Evolutionary conservation across 2,113 vertebrate genomes (phyloP).

Genomic region (Corythornis cristatus): DNA sequence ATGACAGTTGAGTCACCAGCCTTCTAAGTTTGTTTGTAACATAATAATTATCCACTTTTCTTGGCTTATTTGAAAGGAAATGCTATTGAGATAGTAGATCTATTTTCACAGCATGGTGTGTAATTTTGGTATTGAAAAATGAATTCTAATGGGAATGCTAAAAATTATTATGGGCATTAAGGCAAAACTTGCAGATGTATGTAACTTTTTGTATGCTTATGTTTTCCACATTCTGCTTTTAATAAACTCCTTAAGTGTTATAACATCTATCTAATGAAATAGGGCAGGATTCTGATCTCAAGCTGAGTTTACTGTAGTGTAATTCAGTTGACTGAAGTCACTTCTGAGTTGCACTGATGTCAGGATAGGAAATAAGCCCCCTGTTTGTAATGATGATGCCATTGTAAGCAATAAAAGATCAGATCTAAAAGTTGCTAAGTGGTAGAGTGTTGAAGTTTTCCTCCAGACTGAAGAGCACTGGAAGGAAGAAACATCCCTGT

Average conservation of each 20-base stretch:
- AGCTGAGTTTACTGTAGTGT: background rate
- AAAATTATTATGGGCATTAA: background rate
- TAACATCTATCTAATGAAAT: background rate
- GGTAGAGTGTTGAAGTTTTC: background rate
- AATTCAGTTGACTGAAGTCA: background rate
- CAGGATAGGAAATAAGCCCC: background rate
- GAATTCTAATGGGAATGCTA: background rate
- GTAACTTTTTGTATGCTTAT: background rate
- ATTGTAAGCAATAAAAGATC: background rate
- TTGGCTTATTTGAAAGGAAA: slow-evolving; percentile 10
- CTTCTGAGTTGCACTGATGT: background rate
- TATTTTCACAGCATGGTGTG: background rate
- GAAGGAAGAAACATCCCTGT: background rate
- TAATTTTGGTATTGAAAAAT: background rate
- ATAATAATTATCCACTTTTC: slow-evolving; percentile 14
- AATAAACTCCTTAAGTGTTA: background rate
- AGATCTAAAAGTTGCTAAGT: background rate
- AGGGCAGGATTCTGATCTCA: background rate
- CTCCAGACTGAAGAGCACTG: background rate
- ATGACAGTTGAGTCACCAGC: background rate
- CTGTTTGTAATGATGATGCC: background rate
- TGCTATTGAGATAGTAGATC: background rate
- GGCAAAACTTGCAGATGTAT: background rate
- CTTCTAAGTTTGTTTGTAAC: background rate
- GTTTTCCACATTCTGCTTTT: background rate